These are phyloP conservation scores for Agrotis clavis DNA, from an alignment of 2,888 invertebrate genomes.

Conservation along the genomic window DNA sequence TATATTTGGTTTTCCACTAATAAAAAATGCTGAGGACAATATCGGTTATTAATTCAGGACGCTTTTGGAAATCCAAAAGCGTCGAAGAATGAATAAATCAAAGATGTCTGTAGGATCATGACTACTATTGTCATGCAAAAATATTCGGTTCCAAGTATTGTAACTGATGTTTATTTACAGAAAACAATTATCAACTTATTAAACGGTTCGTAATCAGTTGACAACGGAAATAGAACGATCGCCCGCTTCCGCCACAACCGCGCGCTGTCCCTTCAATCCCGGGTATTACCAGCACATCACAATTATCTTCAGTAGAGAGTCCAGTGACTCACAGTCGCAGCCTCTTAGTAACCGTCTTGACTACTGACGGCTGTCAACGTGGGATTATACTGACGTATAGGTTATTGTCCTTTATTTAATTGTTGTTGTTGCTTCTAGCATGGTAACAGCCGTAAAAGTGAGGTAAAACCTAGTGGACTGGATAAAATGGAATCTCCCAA, in stretches of 20 bases:
- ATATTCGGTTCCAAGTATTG: too few species aligned
- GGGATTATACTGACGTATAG: constrained; percentile 5
- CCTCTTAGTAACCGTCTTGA: not conserved
- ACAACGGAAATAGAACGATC: not conserved
- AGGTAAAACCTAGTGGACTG: constrained; percentile 13
- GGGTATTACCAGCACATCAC: constrained; percentile 24
- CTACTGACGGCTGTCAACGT: not conserved
- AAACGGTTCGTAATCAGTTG: not conserved
- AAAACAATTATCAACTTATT: not conserved
- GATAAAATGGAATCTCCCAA: constrained; percentile 16
- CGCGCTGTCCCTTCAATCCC: constrained; percentile 13
- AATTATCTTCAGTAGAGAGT: not conserved
- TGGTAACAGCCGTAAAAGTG: not conserved
- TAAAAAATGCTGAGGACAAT: too few species aligned
- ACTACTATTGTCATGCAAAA: not conserved
- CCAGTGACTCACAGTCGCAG: constrained; percentile 7
- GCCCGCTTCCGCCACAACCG: constrained; percentile 17
- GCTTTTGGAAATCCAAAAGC: too few species aligned
- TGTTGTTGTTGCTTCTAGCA: too few species aligned
- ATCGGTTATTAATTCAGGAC: too few species aligned
- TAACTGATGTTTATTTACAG: not conserved
- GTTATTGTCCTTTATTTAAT: not conserved
- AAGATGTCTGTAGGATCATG: too few species aligned
- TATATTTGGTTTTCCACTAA: too few species aligned
- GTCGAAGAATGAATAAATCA: too few species aligned